These are phyloP conservation scores for Gymnothorax reevesii DNA, from an alignment of 2,797 vertebrate species.

Conservation along the genomic window DNA sequence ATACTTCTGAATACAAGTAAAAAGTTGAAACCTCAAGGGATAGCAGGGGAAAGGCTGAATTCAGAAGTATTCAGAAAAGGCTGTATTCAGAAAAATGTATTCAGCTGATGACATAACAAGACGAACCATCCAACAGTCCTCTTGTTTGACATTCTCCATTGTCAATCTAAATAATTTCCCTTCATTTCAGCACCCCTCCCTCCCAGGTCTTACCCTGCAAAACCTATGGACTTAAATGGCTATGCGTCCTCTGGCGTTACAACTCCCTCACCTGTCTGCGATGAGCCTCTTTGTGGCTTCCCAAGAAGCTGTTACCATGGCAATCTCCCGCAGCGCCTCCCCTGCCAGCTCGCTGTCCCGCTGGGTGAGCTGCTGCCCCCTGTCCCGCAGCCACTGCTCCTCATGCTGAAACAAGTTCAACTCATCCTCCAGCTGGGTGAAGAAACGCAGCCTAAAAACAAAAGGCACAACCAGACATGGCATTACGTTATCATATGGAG, in stretches of 20 bases:
- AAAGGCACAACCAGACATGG: slow-evolving; percentile 13
- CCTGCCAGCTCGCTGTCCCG: slow-evolving; percentile 81
- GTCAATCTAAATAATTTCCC: too few relatives aligned
- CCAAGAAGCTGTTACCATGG: slow-evolving; percentile 79
- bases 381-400: slow-evolving; percentile 87
- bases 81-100: too few relatives aligned
- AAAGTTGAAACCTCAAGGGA: too few relatives aligned
- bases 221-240: background rate
- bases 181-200: too few relatives aligned
- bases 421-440: slow-evolving; percentile 92
- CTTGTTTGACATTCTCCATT: background rate
- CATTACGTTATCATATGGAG: background rate
- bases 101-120: too few relatives aligned
- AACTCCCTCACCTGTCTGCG: slow-evolving; percentile 77
- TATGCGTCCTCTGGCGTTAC: background rate
- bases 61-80: too few relatives aligned
- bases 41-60: too few relatives aligned
- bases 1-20: too few relatives aligned
- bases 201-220: too few relatives aligned
- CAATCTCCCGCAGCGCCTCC: slow-evolving; percentile 80
- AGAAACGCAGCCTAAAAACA: slow-evolving; percentile 78
- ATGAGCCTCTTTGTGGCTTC: slow-evolving; percentile 80
- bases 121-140: background rate
- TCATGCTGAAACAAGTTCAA: slow-evolving; percentile 88
- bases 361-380: slow-evolving; percentile 85